A percentile compares a stretch with the other conserved stretches of the same genome.
These are phyloP conservation scores for Scaptomyza cyrtandrae DNA, from an alignment of 2,888 invertebrate species.

Conservation along the genomic window DNA sequence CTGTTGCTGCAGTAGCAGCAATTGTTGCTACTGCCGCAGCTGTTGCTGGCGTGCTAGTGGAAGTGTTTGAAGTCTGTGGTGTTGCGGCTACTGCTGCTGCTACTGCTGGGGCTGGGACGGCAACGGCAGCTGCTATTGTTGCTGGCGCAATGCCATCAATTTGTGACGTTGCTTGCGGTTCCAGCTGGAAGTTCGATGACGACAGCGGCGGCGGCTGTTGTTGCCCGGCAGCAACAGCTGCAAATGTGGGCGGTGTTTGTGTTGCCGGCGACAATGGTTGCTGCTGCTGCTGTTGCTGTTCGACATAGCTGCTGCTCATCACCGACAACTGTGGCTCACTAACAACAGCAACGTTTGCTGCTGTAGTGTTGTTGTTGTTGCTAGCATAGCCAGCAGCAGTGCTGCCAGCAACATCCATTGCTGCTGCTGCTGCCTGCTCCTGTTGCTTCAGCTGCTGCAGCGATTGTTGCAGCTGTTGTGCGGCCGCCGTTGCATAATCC, in stretches of 20 bases:
- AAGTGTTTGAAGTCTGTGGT: constrained; percentile 78
- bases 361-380: constrained; percentile 27
- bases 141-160: constrained; percentile 75
- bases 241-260: constrained; percentile 72
- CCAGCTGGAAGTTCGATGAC: constrained; percentile 63
- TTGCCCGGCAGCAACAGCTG: constrained; percentile 67
- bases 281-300: constrained; percentile 39
- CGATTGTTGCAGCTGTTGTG: constrained; percentile 79
- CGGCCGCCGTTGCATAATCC: constrained; percentile 81
- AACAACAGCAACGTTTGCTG: constrained; percentile 34
- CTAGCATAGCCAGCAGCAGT: constrained; percentile 40
- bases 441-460: constrained; percentile 82
- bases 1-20: constrained; percentile 18
- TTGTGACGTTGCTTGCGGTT: constrained; percentile 80
- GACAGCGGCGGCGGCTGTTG: constrained; percentile 43
- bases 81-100: constrained; percentile 75
- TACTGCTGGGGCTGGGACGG: constrained; percentile 72
- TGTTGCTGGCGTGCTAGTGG: constrained; percentile 60
- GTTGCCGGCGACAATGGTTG: constrained; percentile 72
- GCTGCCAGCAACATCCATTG: constrained; percentile 70
- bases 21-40: constrained; percentile 19
- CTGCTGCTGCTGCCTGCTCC: constrained; percentile 56
- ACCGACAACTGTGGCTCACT: constrained; percentile 25
- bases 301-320: constrained; percentile 85
- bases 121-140: constrained; percentile 13